Percentiles rank a stretch among this genome's conserved stretches.
Evolutionary conservation across 2,797 vertebrate species (phyloP).

Genomic region (Centropyge bicolor): DNA sequence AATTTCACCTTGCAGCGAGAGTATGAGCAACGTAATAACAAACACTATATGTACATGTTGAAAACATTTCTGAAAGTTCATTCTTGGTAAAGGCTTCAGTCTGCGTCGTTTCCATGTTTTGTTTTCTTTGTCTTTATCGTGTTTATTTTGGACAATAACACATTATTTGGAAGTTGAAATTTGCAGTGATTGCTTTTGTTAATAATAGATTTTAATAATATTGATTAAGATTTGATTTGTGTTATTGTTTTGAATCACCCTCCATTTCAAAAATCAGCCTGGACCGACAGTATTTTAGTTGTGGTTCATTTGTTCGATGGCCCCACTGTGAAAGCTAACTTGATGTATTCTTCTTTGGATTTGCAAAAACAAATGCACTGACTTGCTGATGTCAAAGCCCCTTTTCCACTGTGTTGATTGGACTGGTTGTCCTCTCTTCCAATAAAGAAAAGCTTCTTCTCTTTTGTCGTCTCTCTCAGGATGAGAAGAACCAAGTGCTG

Average conservation of each 20-base stretch:
- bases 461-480: conserved; percentile 76
- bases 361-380: conserved; percentile 43
- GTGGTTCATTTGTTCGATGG: background rate
- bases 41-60: background rate
- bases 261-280: background rate
- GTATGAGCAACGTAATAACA: conserved; percentile 2
- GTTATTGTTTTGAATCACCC: conserved; percentile 1
- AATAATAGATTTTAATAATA: background rate
- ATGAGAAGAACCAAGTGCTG: conserved; percentile 94
- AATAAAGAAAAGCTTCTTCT: background rate
- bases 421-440: conserved; percentile 24
- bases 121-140: background rate
- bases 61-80: background rate
- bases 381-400: conserved; percentile 33
- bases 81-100: background rate
- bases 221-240: conserved; percentile 4
- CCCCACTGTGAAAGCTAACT: conserved; percentile 21
- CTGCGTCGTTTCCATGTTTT: background rate
- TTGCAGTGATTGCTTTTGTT: background rate
- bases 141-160: background rate
- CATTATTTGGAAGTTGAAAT: background rate
- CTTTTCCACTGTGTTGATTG: conserved; percentile 36
- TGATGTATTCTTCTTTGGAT: conserved; percentile 28
- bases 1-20: conserved; percentile 37
- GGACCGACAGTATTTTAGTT: conserved; percentile 7